Percentiles rank a stretch among this genome's conserved stretches.
phyloP scores from a whole-genome alignment of 2,113 vertebrate genomes.

The Brachionichthys hirsutus region DNA sequence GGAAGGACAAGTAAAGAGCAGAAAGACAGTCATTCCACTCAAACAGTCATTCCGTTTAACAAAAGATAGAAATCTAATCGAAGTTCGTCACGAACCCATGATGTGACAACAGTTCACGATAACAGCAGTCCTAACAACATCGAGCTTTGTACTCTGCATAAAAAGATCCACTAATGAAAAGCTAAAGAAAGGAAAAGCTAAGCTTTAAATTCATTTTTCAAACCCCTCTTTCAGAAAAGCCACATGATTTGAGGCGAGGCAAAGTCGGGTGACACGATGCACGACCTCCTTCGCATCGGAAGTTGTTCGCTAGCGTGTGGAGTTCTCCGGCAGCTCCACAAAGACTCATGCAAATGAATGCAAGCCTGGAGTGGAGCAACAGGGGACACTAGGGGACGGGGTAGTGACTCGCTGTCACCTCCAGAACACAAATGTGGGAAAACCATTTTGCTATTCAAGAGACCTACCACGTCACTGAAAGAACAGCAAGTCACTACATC shows the following conservation, averaged over 20 bases:
- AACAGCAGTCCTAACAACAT: conserved; percentile 19
- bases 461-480: conserved; percentile 28
- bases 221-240: conserved; percentile 46
- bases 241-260: conserved; percentile 40
- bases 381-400: conserved; percentile 47
- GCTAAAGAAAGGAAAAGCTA: conserved; percentile 32
- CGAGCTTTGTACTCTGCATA: conserved; percentile 13
- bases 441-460: conserved; percentile 43
- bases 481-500: conserved; percentile 17
- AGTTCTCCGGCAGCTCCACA: conserved; percentile 47
- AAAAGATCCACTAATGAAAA: conserved; percentile 26
- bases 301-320: conserved; percentile 56
- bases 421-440: conserved; percentile 49
- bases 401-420: conserved; percentile 44
- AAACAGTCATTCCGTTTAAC: too few relatives aligned
- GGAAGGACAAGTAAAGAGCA: conserved; percentile 28
- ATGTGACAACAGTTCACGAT: conserved; percentile 18
- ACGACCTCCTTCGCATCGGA: conserved; percentile 45
- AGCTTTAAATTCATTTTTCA: conserved; percentile 41
- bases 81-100: neutral
- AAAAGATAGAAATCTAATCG: conserved; percentile 24
- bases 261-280: conserved; percentile 34
- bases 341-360: conserved; percentile 66
- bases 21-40: conserved; percentile 8
- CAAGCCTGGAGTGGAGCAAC: conserved; percentile 55